Evolutionary conservation across 2,797 vertebrate genomes (phyloP).

Genomic region (Bradypodion ventrale): DNA sequence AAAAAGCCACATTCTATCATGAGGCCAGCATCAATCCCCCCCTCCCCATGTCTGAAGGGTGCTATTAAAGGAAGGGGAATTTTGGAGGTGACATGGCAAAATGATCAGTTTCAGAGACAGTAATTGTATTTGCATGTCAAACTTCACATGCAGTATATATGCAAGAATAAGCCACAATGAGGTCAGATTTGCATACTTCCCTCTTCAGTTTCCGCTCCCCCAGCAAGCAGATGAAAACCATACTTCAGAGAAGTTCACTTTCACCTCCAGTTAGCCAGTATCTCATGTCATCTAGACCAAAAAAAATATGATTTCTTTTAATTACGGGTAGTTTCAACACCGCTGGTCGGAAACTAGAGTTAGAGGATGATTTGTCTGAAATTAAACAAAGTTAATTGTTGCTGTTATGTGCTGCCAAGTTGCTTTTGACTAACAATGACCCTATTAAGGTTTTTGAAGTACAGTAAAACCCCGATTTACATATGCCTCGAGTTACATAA

Average conservation of each 20-base stretch:
- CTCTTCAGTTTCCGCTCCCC: not conserved
- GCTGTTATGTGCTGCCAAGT: no score
- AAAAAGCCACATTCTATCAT: not conserved
- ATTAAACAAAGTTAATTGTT: no score
- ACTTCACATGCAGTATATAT: not conserved
- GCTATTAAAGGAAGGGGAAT: not conserved
- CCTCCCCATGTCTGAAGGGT: no score
- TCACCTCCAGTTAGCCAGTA: not conserved
- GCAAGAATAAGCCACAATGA: not conserved
- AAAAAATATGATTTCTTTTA: not conserved
- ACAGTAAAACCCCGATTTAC: no score
- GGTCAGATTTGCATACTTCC: not conserved
- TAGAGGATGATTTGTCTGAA: no score
- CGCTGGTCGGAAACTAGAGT: not conserved
- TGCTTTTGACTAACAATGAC: no score
- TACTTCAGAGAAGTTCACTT: no score
- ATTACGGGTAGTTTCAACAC: not conserved
- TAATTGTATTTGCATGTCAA: not conserved
- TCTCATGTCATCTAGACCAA: not conserved
- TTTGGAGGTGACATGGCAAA: not conserved
- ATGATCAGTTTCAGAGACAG: not conserved
- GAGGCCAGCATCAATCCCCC: not conserved
- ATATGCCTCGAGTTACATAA: no score
- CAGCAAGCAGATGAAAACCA: not conserved
- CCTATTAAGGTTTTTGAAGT: no score